phyloP scores from a whole-genome alignment of 2,888 invertebrate species.

The Ochlodes sylvanus region DNA sequence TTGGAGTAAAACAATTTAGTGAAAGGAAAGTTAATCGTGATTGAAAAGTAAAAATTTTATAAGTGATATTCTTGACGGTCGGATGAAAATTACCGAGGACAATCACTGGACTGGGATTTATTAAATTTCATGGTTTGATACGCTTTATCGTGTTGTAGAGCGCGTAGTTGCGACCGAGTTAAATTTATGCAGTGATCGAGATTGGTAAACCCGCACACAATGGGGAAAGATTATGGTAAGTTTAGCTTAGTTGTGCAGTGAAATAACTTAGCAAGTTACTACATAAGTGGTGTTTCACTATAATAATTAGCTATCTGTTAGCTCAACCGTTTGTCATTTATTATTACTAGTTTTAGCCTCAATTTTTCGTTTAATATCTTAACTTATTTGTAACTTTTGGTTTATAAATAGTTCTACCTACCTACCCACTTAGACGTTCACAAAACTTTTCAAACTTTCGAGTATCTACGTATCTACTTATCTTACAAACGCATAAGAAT shows the following conservation, averaged over 20 bases:
- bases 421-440: too few species aligned
- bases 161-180: constrained; percentile 4
- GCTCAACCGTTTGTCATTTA: too few species aligned
- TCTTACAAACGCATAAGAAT: too few species aligned
- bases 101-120: background rate
- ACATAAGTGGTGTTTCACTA: too few species aligned
- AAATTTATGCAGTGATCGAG: constrained; percentile 20
- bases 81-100: constrained; percentile 2
- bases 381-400: too few species aligned
- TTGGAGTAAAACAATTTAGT: constrained; percentile 12
- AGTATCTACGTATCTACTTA: too few species aligned
- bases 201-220: constrained; percentile 5
- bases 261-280: too few species aligned
- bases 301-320: too few species aligned
- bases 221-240: constrained; percentile 35
- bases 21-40: constrained; percentile 11
- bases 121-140: constrained; percentile 15
- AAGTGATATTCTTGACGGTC: background rate
- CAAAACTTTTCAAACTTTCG: too few species aligned
- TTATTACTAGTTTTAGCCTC: too few species aligned
- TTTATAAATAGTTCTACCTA: too few species aligned
- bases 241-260: background rate
- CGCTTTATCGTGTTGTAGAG: background rate
- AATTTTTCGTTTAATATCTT: too few species aligned
- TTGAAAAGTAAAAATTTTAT: background rate